Evolutionary conservation across 2,797 vertebrate species (phyloP), one percentile per base, ranked within the genome.

Genomic region (Etheostoma perlongum): DNA sequence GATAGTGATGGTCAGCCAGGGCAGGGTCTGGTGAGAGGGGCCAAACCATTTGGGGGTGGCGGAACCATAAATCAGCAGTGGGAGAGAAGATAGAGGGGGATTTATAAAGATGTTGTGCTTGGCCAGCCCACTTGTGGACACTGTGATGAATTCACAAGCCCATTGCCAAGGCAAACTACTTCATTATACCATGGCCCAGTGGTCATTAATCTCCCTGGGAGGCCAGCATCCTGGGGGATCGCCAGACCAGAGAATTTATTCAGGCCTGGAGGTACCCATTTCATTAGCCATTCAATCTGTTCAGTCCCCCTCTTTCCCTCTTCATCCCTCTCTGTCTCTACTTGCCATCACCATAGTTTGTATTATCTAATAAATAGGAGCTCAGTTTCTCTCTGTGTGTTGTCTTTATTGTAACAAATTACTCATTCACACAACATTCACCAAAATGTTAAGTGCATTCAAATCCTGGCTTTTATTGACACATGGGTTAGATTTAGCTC

Each of bases 241-340:
- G 94, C 94, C 95, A 96, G 95, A 95, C 95, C 93, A 92, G 91
- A 96, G 96, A 96, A 96, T 97, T 96, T 96, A 96, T 96, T 96
- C 95, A 95, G 91, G 95, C 95, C 96, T 95, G 94, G 95, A 96
- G 95, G 95, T 96, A 96, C 95, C 95, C 95, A 96, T 97, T 97
- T 96, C 96, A 97, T 97, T 97, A 97, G 93, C 94, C 95, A 96
- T 97, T 97, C 96, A 96, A 97, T 96, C 96, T 96, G 96, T 95
- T 96, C 95, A 95, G 89, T 89, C 85, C 93, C 66, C 70, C 67
- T 55, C 55, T 60, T 19, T 19, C 93, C 18, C 73, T 59, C 69
- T 74, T 27, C 62, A 72, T 66, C 44, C 53, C 44, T 82, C 55
- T 82, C 79, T 70, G 47, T 72, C 74, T 81, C 44, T 74, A 74